Percentiles rank a stretch among this genome's conserved stretches.
Evolutionary conservation across 1,140 invertebrate species (phyloP).

Genomic region (Nymphalis io): DNA sequence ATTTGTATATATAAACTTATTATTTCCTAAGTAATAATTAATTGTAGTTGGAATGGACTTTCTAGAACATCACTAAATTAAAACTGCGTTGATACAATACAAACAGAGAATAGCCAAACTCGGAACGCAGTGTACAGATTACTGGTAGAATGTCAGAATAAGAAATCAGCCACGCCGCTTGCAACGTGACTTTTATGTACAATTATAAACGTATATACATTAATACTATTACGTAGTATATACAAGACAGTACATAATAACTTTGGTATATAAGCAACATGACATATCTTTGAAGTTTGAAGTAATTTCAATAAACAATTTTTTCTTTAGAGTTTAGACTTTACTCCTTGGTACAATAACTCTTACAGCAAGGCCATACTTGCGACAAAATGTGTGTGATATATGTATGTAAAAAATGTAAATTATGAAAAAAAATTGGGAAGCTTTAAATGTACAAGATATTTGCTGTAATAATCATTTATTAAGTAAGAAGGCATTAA

Average conservation of each 20-base stretch:
- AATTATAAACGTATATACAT: conserved; percentile 18
- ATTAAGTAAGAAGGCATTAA: too few relatives aligned
- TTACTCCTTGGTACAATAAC: too few relatives aligned
- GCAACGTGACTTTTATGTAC: conserved; percentile 65
- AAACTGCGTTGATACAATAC: conserved; percentile 36
- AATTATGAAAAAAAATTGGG: too few relatives aligned
- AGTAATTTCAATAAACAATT: too few relatives aligned
- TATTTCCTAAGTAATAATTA: not conserved
- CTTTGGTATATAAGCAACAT: not conserved
- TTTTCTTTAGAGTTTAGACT: too few relatives aligned
- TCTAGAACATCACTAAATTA: conserved; percentile 52
- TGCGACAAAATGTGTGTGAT: too few relatives aligned
- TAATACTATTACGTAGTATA: conserved; percentile 6
- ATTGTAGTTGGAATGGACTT: conserved; percentile 13
- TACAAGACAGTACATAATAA: not conserved
- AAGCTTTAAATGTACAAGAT: too few relatives aligned
- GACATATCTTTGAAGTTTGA: too few relatives aligned
- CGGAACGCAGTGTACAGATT: conserved; percentile 35
- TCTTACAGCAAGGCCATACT: too few relatives aligned
- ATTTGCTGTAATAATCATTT: too few relatives aligned
- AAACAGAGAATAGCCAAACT: conserved; percentile 47
- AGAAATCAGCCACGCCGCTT: conserved; percentile 66
- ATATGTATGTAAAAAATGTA: too few relatives aligned
- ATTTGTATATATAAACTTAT: not conserved
- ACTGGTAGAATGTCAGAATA: conserved; percentile 52